Evolutionary conservation across 2,797 vertebrate species (phyloP).

Genomic region (Sebastes matsubarae): DNA sequence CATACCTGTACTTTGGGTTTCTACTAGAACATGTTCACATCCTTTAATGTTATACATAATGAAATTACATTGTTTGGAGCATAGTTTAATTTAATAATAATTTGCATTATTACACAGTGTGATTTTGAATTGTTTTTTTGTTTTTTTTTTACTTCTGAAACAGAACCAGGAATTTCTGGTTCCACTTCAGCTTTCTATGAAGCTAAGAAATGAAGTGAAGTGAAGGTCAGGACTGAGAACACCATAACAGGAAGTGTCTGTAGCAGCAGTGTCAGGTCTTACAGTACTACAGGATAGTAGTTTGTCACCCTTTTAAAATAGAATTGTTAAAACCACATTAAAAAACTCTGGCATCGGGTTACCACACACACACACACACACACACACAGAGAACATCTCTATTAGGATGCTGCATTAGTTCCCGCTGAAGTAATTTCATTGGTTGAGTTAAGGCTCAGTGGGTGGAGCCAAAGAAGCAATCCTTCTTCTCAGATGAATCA

Average conservation of each 20-base stretch:
- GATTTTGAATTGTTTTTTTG: too few species aligned
- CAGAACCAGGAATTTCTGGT: too few species aligned
- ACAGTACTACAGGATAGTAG: slow-evolving; percentile 32
- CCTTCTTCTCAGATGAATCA: not conserved
- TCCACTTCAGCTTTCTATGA: not conserved
- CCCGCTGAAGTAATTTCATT: not conserved
- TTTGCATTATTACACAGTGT: too few species aligned
- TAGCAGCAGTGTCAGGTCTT: not conserved
- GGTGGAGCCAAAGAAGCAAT: not conserved
- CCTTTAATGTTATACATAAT: too few species aligned
- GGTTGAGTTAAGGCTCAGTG: not conserved
- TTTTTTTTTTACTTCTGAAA: too few species aligned
- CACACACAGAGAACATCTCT: not conserved
- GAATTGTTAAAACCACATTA: slow-evolving; percentile 72
- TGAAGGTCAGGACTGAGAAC: not conserved
- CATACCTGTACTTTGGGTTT: too few species aligned
- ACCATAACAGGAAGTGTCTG: not conserved
- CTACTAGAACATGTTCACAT: too few species aligned
- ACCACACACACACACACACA: slow-evolving; percentile 16
- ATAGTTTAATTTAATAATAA: too few species aligned
- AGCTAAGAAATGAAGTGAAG: not conserved
- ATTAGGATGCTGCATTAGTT: not conserved
- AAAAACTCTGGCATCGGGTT: slow-evolving; percentile 61
- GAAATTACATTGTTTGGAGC: too few species aligned
- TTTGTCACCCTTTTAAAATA: slow-evolving; percentile 76